Base-by-base conservation (phyloP, 1,140 invertebrate species). In the Dreissena polymorpha region DNA sequence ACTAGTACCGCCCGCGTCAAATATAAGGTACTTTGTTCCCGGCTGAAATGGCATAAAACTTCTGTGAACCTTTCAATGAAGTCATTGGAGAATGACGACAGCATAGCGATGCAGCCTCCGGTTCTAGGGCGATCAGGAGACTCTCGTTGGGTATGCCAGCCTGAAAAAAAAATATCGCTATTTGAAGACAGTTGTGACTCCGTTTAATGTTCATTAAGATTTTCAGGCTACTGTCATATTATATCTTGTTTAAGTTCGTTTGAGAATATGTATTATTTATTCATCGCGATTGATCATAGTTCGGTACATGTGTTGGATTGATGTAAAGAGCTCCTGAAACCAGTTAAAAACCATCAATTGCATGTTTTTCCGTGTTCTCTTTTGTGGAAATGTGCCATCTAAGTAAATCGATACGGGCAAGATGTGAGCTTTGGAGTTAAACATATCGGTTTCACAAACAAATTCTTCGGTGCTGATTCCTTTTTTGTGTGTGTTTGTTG, bases 71-170 rank as follows among this genome's bases (percentile, higher is more conserved):
- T 51, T 16, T 51, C 3, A 82, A 14, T 55, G 55, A 50, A 8
- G 64, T 75, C 57, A 81, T 70, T 21, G 78, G 84, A 23, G 82
- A 8, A 60, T 70, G 18, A 10, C 69, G 68, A n/a, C 72, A 81
- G 57, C 55, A 85, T 10, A 85, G 49, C 16, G 72, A 77, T 7
- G 84, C 84, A 21, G 84, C 84, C 50, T 85, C 84, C 27, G 84
- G 84, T 78, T 85, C 84, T 16, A 77, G 60, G 0, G 79, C 84
- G 51, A 85, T 65, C 23, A 80, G 18, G 25, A 85, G 65, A 21
- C 60, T 27, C 2, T 82, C 73, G 12, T 23, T 23, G 1, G n/a
- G 13, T 25, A 85, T 82, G 7, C 78, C 84, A 21, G 84, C 84
- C 84, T 85, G 57, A 12, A 78, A 69, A 49, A 71, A 6, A 7